Conservation (phyloP, 2,888 invertebrate species). For the Melitaea athalia region DNA sequence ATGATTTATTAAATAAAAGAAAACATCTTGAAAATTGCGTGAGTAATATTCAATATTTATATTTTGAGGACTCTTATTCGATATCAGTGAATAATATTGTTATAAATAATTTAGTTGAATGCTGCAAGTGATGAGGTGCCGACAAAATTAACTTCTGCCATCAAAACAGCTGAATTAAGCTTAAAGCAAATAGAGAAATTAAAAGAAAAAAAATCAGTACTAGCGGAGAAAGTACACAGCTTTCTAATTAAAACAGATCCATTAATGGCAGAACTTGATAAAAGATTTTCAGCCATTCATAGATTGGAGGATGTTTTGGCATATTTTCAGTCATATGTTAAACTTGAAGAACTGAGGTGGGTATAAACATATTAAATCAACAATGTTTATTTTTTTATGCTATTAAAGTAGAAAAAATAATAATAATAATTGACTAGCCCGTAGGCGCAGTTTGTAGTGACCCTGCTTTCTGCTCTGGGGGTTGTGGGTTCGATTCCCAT, state of each 20-base stretch:
- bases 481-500: too few relatives aligned
- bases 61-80: background rate
- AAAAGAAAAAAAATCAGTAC: slow-evolving; percentile 71
- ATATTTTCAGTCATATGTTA: slow-evolving; percentile 87
- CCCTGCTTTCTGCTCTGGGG: too few relatives aligned
- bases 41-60: slow-evolving; percentile 44
- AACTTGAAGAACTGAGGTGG: slow-evolving; percentile 87
- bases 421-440: too few relatives aligned
- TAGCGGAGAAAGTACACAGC: slow-evolving; percentile 64
- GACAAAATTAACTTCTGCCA: slow-evolving; percentile 83
- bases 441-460: too few relatives aligned
- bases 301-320: slow-evolving; percentile 83
- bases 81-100: slow-evolving; percentile 1
- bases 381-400: background rate
- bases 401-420: too few relatives aligned
- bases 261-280: slow-evolving; percentile 71
- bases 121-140: slow-evolving; percentile 84
- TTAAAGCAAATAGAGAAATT: slow-evolving; percentile 74
- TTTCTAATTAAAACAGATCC: slow-evolving; percentile 68
- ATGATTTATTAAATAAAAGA: slow-evolving; percentile 55
- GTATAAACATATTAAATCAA: background rate
- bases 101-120: slow-evolving; percentile 77
- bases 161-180: slow-evolving; percentile 84
- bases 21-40: slow-evolving; percentile 61
- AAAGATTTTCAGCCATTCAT: slow-evolving; percentile 69